Percentiles rank a stretch among this genome's conserved stretches.
Evolutionary conservation across 2,113 vertebrate genomes (phyloP).

Genomic region (Sceloporus tristichus): DNA sequence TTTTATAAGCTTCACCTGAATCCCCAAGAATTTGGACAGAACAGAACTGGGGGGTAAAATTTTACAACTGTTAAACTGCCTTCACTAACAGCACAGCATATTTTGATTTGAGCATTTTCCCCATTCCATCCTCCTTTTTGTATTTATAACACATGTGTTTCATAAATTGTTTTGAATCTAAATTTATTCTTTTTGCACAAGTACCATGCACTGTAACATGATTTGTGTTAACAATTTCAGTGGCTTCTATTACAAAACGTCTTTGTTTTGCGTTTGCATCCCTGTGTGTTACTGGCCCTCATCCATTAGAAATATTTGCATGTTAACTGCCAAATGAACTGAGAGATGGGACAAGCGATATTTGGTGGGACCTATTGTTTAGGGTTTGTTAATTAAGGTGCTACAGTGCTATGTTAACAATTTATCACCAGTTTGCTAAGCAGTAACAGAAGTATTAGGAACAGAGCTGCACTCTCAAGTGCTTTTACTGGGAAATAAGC

Average conservation of each 20-base stretch:
- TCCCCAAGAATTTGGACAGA: neutral
- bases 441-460: neutral
- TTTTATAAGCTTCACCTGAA: neutral
- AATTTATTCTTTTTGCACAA: slow-evolving; percentile 2
- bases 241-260: slow-evolving; percentile 7
- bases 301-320: neutral
- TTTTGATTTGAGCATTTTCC: neutral
- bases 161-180: slow-evolving; percentile 25
- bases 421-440: neutral
- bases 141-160: neutral
- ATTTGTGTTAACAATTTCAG: slow-evolving; percentile 8
- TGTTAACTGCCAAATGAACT: neutral
- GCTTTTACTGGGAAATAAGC: neutral
- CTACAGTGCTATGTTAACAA: neutral
- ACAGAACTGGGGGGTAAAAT: neutral
- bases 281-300: neutral
- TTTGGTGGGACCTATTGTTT: slow-evolving; percentile 22
- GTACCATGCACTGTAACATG: neutral
- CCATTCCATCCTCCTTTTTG: neutral
- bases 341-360: neutral
- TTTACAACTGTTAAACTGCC: neutral
- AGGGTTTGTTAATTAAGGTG: neutral
- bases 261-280: slow-evolving; percentile 20
- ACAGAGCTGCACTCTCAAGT: neutral
- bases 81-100: neutral